These are phyloP conservation scores for Doryteuthis pealeii DNA, from an alignment of 1,140 invertebrate species.

Conservation along the genomic window DNA sequence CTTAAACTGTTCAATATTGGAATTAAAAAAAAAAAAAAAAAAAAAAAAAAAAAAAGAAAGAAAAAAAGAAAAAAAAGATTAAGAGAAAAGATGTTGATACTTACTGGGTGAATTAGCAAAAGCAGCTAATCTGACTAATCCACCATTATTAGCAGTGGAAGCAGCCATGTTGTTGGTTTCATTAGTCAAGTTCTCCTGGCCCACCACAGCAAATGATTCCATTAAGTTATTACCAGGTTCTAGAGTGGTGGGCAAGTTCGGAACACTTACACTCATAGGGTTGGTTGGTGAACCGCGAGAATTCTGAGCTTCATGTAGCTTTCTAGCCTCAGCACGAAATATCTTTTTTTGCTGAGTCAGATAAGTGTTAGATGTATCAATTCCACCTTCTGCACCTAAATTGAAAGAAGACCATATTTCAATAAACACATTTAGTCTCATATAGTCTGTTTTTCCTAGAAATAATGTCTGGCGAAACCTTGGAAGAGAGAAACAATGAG, in stretches of 20 bases:
- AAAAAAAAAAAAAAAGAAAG: too few relatives aligned
- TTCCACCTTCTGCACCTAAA: slow-evolving; percentile 26
- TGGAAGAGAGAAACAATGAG: too few relatives aligned
- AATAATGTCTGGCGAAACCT: too few relatives aligned
- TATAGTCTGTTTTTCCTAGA: too few relatives aligned
- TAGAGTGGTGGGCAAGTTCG: slow-evolving; percentile 78
- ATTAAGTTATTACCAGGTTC: slow-evolving; percentile 68
- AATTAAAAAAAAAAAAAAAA: too few relatives aligned
- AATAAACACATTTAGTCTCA: too few relatives aligned
- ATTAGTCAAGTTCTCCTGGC: slow-evolving; percentile 64
- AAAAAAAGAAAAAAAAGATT: too few relatives aligned
- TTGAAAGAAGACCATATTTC: too few relatives aligned
- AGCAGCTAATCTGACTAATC: slow-evolving; percentile 86
- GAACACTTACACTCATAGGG: slow-evolving; percentile 93
- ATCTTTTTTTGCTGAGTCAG: slow-evolving; percentile 16
- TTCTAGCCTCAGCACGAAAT: not conserved
- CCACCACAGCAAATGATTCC: slow-evolving; percentile 82
- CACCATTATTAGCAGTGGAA: slow-evolving; percentile 61
- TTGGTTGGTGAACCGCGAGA: slow-evolving; percentile 51
- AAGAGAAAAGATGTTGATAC: slow-evolving; percentile 34
- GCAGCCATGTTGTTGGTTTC: slow-evolving; percentile 45
- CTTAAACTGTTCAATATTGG: too few relatives aligned
- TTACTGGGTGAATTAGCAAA: slow-evolving; percentile 88
- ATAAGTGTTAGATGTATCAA: slow-evolving; percentile 15
- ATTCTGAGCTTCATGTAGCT: slow-evolving; percentile 31